These are phyloP conservation scores for Lordiphosa clarofinis DNA, from an alignment of 1,140 invertebrate genomes.

Conservation along the genomic window DNA sequence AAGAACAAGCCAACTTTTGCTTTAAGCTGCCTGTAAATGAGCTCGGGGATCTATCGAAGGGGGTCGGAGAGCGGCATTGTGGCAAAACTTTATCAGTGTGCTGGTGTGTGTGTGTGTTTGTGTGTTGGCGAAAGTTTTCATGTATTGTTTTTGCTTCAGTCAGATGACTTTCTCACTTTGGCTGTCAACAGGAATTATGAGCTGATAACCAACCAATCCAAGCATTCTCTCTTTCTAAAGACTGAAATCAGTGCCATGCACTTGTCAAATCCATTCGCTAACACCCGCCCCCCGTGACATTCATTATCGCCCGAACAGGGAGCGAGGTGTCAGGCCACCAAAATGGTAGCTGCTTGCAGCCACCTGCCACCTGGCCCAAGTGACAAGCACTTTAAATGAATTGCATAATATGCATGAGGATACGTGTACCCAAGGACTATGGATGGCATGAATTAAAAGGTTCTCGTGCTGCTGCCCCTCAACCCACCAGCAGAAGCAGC, in stretches of 20 bases:
- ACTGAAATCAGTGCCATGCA: conserved; percentile 31
- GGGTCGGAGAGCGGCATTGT: conserved; percentile 42
- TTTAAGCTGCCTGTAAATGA: conserved; percentile 63
- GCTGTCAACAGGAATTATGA: conserved; percentile 24
- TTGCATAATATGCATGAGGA: conserved; percentile 59
- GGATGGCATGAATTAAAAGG: conserved; percentile 12
- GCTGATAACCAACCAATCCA: conserved; percentile 22
- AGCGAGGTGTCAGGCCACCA: conserved; percentile 14
- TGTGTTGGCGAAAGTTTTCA: conserved; percentile 35
- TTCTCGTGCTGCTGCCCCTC: neutral
- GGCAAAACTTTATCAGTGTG: conserved; percentile 40
- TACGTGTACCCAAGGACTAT: conserved; percentile 9
- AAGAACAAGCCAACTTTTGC: conserved; percentile 59
- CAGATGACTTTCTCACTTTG: conserved; percentile 43
- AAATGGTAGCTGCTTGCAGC: conserved; percentile 17
- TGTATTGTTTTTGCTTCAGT: conserved; percentile 46
- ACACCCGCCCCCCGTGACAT: conserved; percentile 28
- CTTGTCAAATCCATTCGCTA: neutral
- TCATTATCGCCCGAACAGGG: conserved; percentile 37
- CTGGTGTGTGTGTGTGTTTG: neutral
- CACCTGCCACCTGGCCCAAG: conserved; percentile 6
- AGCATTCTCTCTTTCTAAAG: no score
- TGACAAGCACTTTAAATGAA: conserved; percentile 58
- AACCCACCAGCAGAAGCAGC: neutral
- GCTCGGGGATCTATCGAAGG: conserved; percentile 30